Conservation (phyloP, 2,797 vertebrate species). For the Choloepus didactylus region DNA sequence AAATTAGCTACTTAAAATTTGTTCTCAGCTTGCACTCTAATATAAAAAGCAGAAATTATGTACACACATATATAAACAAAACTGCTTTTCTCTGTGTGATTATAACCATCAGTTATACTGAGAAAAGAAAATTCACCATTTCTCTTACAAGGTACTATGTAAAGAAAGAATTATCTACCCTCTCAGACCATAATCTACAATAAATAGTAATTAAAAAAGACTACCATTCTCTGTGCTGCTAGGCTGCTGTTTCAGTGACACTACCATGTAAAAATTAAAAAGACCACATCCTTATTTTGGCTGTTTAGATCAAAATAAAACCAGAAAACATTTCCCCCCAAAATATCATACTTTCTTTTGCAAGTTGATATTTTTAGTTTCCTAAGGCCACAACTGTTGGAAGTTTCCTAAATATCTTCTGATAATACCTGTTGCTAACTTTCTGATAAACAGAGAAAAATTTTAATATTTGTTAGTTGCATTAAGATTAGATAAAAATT, state of each 20-base stretch:
- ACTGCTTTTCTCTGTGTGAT: conserved; percentile 21
- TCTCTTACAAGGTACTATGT: conserved; percentile 16
- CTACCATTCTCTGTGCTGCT: not conserved
- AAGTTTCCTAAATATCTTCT: conserved; percentile 1
- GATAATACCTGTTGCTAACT: conserved; percentile 38
- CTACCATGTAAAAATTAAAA: not conserved
- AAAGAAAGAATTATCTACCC: conserved; percentile 51
- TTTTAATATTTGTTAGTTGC: conserved; percentile 19
- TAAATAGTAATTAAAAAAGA: conserved; percentile 16
- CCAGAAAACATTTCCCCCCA: conserved; percentile 24
- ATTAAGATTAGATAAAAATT: not conserved
- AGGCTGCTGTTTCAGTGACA: conserved; percentile 19
- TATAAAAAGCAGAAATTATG: not conserved
- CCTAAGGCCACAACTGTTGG: not conserved
- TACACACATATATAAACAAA: conserved; percentile 7
- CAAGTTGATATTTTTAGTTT: not conserved
- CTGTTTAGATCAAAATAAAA: not conserved
- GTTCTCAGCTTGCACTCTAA: not conserved
- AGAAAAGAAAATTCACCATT: conserved; percentile 44
- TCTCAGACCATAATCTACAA: conserved; percentile 61
- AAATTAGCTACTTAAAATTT: conserved; percentile 27
- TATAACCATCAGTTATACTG: conserved; percentile 70
- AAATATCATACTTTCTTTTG: conserved; percentile 3
- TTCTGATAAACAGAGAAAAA: not conserved
- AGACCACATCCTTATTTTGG: not conserved